Conservation (phyloP, 2,888 invertebrate species). For the Clusia tigrina region DNA sequence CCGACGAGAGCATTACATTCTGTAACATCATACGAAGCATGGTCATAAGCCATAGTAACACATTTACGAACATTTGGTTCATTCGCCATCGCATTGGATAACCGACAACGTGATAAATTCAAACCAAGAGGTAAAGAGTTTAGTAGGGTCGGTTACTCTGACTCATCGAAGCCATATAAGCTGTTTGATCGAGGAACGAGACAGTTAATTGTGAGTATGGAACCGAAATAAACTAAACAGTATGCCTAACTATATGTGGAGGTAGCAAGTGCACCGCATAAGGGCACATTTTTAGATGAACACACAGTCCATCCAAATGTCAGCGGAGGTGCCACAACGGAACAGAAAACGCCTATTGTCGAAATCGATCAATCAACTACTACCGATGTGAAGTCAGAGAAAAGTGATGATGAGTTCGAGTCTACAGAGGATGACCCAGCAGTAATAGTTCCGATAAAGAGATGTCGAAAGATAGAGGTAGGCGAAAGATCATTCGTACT, state of each 20-base stretch:
- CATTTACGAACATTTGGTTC: slow-evolving; percentile 24
- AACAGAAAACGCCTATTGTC: too few relatives aligned
- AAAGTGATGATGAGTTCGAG: background rate
- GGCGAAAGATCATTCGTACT: slow-evolving; percentile 6
- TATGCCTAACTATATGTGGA: too few relatives aligned
- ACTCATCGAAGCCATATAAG: slow-evolving; percentile 14
- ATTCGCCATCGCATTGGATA: slow-evolving; percentile 17
- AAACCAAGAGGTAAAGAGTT: slow-evolving; percentile 15
- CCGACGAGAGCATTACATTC: slow-evolving; percentile 13
- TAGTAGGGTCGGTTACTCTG: slow-evolving; percentile 14
- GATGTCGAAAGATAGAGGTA: background rate
- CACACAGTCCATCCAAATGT: too few relatives aligned
- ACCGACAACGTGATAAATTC: slow-evolving; percentile 19
- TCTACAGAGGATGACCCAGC: background rate
- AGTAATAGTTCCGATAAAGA: background rate
- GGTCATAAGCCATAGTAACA: slow-evolving; percentile 16
- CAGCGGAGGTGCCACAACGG: too few relatives aligned
- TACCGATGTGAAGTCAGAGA: background rate
- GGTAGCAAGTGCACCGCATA: too few relatives aligned
- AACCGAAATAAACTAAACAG: too few relatives aligned
- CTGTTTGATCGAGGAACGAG: slow-evolving; percentile 9
- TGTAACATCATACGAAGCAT: slow-evolving; percentile 12
- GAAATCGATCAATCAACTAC: too few relatives aligned
- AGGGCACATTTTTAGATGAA: too few relatives aligned
- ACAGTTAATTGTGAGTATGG: slow-evolving; percentile 7